Conservation (phyloP, 2,888 invertebrate species). For the Eupithecia subfuscata region DNA sequence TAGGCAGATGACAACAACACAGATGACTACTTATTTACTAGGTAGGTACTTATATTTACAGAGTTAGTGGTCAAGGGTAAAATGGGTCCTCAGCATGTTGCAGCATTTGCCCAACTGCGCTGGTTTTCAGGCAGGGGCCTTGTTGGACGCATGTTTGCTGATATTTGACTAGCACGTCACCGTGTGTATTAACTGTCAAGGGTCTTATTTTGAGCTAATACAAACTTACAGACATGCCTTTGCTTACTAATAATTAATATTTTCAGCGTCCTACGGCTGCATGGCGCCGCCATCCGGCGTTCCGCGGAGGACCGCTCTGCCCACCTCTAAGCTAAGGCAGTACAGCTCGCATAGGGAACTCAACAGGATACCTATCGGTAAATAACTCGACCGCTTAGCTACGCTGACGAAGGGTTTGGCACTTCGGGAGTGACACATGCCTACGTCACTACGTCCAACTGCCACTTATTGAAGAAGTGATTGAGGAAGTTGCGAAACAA, state of each 20-base stretch:
- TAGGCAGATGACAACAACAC: too few species aligned
- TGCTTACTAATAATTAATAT: slow-evolving; percentile 43
- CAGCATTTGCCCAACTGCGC: too few species aligned
- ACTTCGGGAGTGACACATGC: too few species aligned
- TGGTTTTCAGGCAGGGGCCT: too few species aligned
- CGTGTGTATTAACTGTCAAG: background rate
- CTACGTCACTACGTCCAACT: too few species aligned
- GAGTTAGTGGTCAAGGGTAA: too few species aligned
- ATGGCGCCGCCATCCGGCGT: slow-evolving; percentile 66
- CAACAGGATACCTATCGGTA: slow-evolving; percentile 77
- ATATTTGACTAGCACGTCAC: background rate
- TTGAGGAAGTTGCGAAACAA: too few species aligned
- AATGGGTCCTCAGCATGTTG: too few species aligned
- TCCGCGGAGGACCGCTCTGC: slow-evolving; percentile 69
- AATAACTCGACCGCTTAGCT: slow-evolving; percentile 30
- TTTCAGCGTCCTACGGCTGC: slow-evolving; percentile 64
- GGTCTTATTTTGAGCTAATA: background rate
- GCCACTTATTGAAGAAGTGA: too few species aligned
- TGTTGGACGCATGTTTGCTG: background rate
- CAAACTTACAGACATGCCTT: slow-evolving; percentile 2
- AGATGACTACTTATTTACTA: too few species aligned
- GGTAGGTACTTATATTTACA: too few species aligned
- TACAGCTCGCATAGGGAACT: slow-evolving; percentile 82
- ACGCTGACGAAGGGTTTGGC: too few species aligned
- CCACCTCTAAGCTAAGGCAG: slow-evolving; percentile 79